Base-by-base conservation (phyloP, 2,113 vertebrate species). In the Odontophorus gujanensis region DNA sequence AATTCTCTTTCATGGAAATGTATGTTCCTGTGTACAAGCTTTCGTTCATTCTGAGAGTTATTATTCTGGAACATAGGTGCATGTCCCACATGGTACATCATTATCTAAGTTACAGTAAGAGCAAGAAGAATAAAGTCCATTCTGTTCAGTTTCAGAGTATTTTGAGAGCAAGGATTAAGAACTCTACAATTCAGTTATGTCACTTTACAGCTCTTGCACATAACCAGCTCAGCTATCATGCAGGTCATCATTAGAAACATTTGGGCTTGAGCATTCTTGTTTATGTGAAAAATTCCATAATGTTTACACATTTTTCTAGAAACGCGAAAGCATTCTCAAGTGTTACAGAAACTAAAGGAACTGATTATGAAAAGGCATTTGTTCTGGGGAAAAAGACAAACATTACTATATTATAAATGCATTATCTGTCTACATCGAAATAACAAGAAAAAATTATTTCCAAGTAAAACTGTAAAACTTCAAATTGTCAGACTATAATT, bases 51-150 rank as follows among this genome's bases (percentile, higher is more conserved):
- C 42, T 55, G 28, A 59, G 32, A 36, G 8, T 30, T 0, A 2
- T 22, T 73, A 40, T n/a, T 43, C 13, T 32, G 19, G 21, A 79
- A 92, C 21, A 57, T 0, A 34, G 11, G 11, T 55, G 21, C 22
- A 51, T 3, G 2, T 4, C 3, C 8, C 21, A 53, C 6, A 24
- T 1, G 30, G 17, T 26, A 11, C 14, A 74, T 32, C 3, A 43
- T 48, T 72, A 32, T 15, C 18, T 18, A n/a, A 80, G 24, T 58
- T 71, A 78, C 8, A 53, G 1, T 28, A 30, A 66, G 13, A 71
- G 10, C 14, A 76, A 59, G 26, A 91, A 87, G 18, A 85, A 48
- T 57, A 34, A 92, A 74, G 59, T 24, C 3, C 6, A 11, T 53
- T 77, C 12, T 69, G 21, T 40, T 55, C 8, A 19, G 15, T n/a